Evolutionary conservation across 2,113 vertebrate species (phyloP), one percentile per base, ranked within the genome.

Genomic region (Bos javanicus): DNA sequence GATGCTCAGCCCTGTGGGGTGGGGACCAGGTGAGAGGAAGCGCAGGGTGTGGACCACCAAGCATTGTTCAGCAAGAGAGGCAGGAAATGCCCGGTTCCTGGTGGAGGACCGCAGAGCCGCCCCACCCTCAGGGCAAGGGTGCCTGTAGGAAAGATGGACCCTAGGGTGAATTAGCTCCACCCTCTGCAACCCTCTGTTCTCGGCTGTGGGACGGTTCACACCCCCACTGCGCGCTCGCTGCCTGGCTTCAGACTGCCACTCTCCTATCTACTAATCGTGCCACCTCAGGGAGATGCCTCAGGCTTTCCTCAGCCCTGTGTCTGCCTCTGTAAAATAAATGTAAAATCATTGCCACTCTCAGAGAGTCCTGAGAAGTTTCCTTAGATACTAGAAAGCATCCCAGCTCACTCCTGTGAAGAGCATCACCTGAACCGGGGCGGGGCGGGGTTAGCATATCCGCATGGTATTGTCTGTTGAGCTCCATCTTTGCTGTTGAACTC

Each of bases 91-190:
- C 7, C 7, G 5, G 7, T 5, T 56, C 25, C 33, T 59, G n/a
- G 21, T 4, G 5, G 39, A 57, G 57, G 30, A 13, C 25, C 11
- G 15, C 14, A 62, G 17, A 74, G 50, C 12, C 26, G 3, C 36
- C 23, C 0, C 2, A 0, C 7, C 36, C 8, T 8, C 3, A 21
- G 17, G 30, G 74, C 59, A 21, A 33, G 7, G 0, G 2, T 6
- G 2, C 13, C 57, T 7, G 1, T 26, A 28, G 14, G 50, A 50
- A 87, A 21, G 2, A 5, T 19, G 46, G 43, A 6, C 19, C n/a
- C 30, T 87, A 36, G 62, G 30, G 16, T 26, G 54, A n/a, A 33
- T 33, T 52, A 50, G 30, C n/a, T 26, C 3, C 8, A 0, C 5
- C 36, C 50, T 0, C 5, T 12, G 26, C 15, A 13, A 1, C 50